A percentile compares a stretch with the other conserved stretches of the same genome.
Conservation (phyloP, 2,888 invertebrate genomes). For the Tyria jacobaeae region DNA sequence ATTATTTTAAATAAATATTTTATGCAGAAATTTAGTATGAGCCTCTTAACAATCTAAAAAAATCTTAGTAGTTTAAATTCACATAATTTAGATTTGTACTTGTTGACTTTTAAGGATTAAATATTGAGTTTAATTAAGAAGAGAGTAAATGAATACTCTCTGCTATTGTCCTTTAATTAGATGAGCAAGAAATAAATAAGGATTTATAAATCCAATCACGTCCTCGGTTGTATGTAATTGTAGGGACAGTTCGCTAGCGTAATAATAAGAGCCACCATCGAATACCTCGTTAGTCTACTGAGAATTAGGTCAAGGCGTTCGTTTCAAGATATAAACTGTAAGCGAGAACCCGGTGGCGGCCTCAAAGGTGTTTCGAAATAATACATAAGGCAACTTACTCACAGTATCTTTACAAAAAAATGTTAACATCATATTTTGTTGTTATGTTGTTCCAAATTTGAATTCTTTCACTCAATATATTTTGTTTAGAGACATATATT, state of each 20-base stretch:
- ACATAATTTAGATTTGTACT: no score
- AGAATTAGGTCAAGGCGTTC: constrained; percentile 63
- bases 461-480: neutral
- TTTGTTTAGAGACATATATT: neutral
- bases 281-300: constrained; percentile 68
- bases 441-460: neutral
- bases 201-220: constrained; percentile 65
- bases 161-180: constrained; percentile 20
- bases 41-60: no score
- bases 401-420: constrained; percentile 2
- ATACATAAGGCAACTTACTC: constrained; percentile 36
- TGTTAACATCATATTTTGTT: neutral
- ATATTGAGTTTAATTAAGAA: constrained; percentile 1
- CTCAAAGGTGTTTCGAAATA: constrained; percentile 41
- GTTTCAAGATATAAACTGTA: constrained; percentile 48
- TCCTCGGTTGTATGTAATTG: constrained; percentile 65
- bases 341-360: constrained; percentile 33
- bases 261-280: constrained; percentile 68
- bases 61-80: no score
- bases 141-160: constrained; percentile 14
- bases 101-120: no score
- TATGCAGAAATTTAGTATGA: no score
- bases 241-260: constrained; percentile 63
- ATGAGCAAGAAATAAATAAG: constrained; percentile 28
- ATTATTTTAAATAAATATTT: no score